Base-by-base conservation (phyloP, 2,888 invertebrate genomes). In the Hypena proboscidalis region DNA sequence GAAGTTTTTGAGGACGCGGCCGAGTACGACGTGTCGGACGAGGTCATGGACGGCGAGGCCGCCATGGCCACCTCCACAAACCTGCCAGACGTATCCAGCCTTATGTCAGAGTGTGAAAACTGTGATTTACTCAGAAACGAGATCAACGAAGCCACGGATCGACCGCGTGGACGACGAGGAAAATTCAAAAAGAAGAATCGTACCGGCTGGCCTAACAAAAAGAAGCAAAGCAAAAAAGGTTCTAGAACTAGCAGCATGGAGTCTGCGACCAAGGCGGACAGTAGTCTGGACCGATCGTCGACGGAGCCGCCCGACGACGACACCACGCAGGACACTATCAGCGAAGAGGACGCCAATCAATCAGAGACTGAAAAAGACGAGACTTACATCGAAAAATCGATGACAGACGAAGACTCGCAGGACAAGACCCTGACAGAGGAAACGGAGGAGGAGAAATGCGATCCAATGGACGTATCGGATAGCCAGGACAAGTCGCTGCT, bases 161-260 rank as follows among this genome's bases (percentile, higher is more conserved):
- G 79, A 56, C 59, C 80, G 63, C 57, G 81, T 63, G 67, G 83
- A 62, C 70, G 74, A 8, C 80, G 87, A 6, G 92, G 92, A 35
- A 91, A 92, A 53, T 93, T 94, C 71, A 92, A 93, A 77, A 94
- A 95, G 83, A 94, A 94, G 77, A 96, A 96, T 79, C 91, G 93
- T 48, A 97, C 97, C 0, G 97, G 97, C 4, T 97, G 97, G 97
- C 97, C 97, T 0, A 90, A 87, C 74, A 92, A 92, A 69, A 91
- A 77, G 70, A 90, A 81, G 66, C 69, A 64, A 27, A 57, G 55
- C 6, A 89, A 86, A 53, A 89, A 88, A 36, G 66, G 66, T 35
- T 83, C 83, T 0, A 67, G 83, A 32, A 74, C 75, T 4, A 75
- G 62, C 61, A 85, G 83, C 49, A 43, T 69, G 0, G 85, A 83